Evolutionary conservation across 2,113 vertebrate genomes (phyloP).

Genomic region (Pollimyrus isidori): DNA sequence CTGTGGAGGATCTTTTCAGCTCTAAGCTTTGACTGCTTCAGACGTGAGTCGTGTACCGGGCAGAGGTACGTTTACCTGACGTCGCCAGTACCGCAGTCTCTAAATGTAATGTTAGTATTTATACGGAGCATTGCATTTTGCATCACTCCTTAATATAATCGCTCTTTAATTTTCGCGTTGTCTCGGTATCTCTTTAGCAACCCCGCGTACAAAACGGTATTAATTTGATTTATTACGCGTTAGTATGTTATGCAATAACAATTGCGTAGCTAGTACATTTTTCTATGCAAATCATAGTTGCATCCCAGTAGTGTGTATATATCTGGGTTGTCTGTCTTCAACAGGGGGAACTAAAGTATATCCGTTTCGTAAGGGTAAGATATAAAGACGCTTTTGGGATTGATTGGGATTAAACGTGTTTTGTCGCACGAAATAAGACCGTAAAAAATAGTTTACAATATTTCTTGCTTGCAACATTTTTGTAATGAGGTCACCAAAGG

Average conservation of each 20-base stretch:
- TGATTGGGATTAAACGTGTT: not conserved
- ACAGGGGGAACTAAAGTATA: not conserved
- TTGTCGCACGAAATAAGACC: not conserved
- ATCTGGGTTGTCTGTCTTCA: not conserved
- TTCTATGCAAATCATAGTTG: not conserved
- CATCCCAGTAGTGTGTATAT: not conserved
- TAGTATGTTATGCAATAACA: not conserved
- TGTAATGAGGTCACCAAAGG: not conserved
- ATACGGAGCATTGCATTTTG: not conserved
- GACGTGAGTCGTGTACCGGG: constrained; percentile 46
- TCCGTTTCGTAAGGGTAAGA: not conserved
- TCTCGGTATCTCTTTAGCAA: not conserved
- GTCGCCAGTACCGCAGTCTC: not conserved
- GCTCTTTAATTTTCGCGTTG: not conserved
- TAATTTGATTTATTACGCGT: not conserved
- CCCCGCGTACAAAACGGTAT: not conserved
- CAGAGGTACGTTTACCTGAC: constrained; percentile 46
- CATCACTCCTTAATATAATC: not conserved
- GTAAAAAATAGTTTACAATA: not conserved
- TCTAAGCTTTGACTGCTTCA: constrained; percentile 62
- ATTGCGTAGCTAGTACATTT: not conserved
- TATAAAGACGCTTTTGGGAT: not conserved
- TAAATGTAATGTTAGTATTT: not conserved
- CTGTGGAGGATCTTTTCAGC: constrained; percentile 62
- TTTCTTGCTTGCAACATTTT: not conserved